These are phyloP conservation scores for Oncopeltus fasciatus DNA, from an alignment of 1,140 invertebrate species.

Conservation along the genomic window DNA sequence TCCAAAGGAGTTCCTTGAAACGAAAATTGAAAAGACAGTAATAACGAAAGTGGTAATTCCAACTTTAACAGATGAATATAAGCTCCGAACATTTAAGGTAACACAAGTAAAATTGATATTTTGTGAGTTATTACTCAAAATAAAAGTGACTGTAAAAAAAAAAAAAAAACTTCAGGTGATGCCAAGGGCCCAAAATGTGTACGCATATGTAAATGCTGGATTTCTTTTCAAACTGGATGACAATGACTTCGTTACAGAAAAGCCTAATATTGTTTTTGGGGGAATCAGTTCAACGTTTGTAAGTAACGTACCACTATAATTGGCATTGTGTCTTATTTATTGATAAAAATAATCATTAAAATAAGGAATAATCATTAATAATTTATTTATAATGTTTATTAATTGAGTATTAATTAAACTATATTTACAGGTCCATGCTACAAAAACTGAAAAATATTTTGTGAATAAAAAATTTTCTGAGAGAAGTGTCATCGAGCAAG, in stretches of 20 bases:
- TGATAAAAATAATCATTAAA: no score
- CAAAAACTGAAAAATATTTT: constrained; percentile 9
- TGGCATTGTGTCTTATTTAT: no score
- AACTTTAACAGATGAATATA: constrained; percentile 31
- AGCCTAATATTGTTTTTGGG: constrained; percentile 14
- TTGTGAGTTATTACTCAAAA: no score
- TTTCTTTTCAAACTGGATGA: constrained; percentile 51
- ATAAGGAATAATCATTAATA: no score
- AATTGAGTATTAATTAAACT: constrained; percentile 26
- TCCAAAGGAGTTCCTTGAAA: constrained; percentile 39
- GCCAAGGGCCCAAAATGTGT: constrained; percentile 21
- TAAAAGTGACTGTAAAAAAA: no score
- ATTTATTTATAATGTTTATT: no score
- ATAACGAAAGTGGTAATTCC: constrained; percentile 44
- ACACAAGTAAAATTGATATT: constrained; percentile 20
- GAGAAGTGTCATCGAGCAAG: background rate
- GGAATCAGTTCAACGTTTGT: constrained; percentile 5
- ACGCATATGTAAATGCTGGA: constrained; percentile 27
- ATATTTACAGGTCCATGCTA: constrained; percentile 4
- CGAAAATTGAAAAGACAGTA: constrained; percentile 45
- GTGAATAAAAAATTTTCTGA: constrained; percentile 3
- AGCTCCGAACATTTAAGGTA: constrained; percentile 46
- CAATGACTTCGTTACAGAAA: constrained; percentile 27
- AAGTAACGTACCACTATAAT: no score
- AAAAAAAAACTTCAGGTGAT: background rate